phyloP scores from a whole-genome alignment of 2,797 vertebrate genomes.

The Synaphobranchus kaupii region DNA sequence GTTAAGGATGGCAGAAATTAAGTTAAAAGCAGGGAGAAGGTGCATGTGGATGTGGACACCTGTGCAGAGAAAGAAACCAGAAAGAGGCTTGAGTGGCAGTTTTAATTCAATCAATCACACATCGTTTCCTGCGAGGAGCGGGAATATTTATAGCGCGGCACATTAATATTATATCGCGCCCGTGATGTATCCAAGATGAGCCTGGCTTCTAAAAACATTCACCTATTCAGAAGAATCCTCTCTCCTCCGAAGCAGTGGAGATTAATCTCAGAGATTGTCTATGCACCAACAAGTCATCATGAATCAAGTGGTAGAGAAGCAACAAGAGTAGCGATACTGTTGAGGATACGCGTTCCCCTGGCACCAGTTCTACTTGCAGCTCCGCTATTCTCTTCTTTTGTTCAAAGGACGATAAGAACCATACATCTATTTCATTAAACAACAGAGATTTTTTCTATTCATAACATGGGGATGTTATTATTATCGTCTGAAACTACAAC shows the following conservation, averaged over 20 bases:
- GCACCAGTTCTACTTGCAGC: not conserved
- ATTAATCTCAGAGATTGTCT: conserved; percentile 1
- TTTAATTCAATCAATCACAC: conserved; percentile 2
- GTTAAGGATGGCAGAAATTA: not conserved
- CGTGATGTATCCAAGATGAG: not conserved
- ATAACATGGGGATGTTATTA: not conserved
- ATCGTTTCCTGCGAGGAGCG: not conserved
- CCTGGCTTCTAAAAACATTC: not conserved
- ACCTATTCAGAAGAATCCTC: not conserved
- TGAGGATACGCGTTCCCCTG: not conserved
- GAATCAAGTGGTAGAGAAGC: not conserved
- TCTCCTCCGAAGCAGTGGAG: not conserved
- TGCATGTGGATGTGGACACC: not conserved
- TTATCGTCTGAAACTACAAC: not conserved
- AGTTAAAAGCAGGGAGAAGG: not conserved
- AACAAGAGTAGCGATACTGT: not conserved
- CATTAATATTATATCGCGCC: not conserved
- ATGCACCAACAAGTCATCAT: not conserved
- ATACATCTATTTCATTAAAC: not conserved
- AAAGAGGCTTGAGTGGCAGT: conserved; percentile 1
- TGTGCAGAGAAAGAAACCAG: not conserved
- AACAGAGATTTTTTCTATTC: not conserved
- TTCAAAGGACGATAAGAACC: not conserved
- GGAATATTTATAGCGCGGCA: not conserved
- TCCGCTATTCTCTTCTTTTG: not conserved